These are phyloP conservation scores for Takifugu flavidus DNA, from an alignment of 2,113 vertebrate species.

Conservation along the genomic window DNA sequence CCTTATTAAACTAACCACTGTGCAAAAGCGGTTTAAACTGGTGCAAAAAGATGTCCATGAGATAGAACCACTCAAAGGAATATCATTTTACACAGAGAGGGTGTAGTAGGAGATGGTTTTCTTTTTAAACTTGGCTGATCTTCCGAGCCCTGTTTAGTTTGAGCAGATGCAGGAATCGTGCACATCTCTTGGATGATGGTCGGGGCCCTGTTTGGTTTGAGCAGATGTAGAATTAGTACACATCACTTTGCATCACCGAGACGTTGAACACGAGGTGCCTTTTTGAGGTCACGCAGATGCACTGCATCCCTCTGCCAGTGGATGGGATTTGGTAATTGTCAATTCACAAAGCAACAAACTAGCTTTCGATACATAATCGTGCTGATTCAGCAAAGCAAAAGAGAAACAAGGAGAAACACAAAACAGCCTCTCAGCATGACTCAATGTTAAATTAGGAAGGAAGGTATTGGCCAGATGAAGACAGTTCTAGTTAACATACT, in stretches of 20 bases:
- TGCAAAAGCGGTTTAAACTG: background rate
- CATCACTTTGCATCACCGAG: slow-evolving; percentile 72
- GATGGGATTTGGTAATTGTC: slow-evolving; percentile 45
- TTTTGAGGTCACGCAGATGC: slow-evolving; percentile 48
- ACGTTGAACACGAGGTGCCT: slow-evolving; percentile 60
- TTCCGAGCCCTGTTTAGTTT: slow-evolving; percentile 62
- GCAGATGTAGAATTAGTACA: slow-evolving; percentile 75
- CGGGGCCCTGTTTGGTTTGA: slow-evolving; percentile 61
- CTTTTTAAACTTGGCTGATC: slow-evolving; percentile 61
- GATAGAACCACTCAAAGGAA: background rate
- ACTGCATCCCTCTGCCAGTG: slow-evolving; percentile 17
- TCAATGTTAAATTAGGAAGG: background rate
- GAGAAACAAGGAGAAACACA: slow-evolving; percentile 8
- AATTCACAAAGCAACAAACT: slow-evolving; percentile 35
- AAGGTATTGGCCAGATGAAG: background rate
- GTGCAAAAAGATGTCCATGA: background rate
- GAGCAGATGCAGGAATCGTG: slow-evolving; percentile 73
- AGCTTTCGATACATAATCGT: slow-evolving; percentile 1
- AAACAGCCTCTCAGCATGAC: background rate
- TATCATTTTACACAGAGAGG: slow-evolving; percentile 16
- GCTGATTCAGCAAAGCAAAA: background rate
- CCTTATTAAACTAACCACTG: no score
- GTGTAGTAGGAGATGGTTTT: slow-evolving; percentile 40
- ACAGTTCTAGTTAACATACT: no score
- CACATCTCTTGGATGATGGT: slow-evolving; percentile 73